Conservation (phyloP, 2,797 vertebrate genomes). For the Enteromius paludinosus region DNA sequence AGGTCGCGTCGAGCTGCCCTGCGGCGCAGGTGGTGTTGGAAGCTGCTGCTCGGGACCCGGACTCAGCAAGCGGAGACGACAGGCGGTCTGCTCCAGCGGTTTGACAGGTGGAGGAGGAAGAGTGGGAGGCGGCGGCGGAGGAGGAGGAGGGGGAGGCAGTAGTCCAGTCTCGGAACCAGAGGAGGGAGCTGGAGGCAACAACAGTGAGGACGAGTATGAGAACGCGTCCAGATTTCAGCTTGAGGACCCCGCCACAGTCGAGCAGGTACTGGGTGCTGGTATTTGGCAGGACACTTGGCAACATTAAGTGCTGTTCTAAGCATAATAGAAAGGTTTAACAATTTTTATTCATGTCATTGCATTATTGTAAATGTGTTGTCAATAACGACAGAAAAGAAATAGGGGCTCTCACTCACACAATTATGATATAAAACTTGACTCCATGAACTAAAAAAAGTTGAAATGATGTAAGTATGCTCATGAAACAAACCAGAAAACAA, state of each 20-base stretch:
- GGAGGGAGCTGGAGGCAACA: constrained; percentile 78
- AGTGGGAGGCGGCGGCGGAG: constrained; percentile 61
- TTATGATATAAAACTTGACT: background rate
- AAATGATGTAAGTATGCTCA: background rate
- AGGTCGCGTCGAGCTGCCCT: constrained; percentile 51
- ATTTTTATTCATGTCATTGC: no score
- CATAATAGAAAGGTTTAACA: background rate
- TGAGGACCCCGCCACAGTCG: constrained; percentile 75
- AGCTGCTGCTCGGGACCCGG: constrained; percentile 69
- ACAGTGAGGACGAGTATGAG: constrained; percentile 84
- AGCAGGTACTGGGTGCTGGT: constrained; percentile 69
- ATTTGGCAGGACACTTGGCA: background rate
- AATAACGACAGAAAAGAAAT: background rate
- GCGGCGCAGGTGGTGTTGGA: constrained; percentile 38
- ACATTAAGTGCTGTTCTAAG: background rate
- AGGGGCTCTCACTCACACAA: background rate
- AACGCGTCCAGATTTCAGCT: constrained; percentile 71
- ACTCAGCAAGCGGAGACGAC: constrained; percentile 68
- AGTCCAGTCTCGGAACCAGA: constrained; percentile 64
- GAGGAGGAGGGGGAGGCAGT: constrained; percentile 58
- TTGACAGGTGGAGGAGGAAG: constrained; percentile 60
- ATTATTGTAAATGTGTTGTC: background rate
- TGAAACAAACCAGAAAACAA: background rate
- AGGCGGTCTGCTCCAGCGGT: constrained; percentile 60
- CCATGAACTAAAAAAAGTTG: background rate